Conservation (phyloP, 2,888 invertebrate genomes). For the Heliconius erato region DNA sequence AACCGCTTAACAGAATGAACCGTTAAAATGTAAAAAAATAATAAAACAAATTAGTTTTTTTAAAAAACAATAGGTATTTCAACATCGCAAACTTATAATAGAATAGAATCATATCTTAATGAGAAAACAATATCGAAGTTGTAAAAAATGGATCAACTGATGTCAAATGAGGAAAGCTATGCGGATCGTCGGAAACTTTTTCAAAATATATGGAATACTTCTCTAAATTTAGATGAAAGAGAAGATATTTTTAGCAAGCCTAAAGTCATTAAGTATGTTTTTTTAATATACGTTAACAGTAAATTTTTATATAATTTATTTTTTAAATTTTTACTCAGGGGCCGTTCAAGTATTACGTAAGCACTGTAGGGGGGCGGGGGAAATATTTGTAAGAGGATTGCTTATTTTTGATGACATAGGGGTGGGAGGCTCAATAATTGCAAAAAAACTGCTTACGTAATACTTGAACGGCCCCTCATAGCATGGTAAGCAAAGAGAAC, state of each 20-base stretch:
- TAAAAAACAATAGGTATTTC: not conserved
- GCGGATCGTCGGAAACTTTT: constrained; percentile 72
- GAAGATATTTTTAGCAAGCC: constrained; percentile 68
- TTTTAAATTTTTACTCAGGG: too few relatives aligned
- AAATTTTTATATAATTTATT: not conserved
- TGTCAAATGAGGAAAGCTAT: constrained; percentile 72
- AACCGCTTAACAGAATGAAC: not conserved
- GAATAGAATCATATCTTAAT: not conserved
- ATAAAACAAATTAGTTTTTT: not conserved
- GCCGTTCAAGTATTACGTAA: too few relatives aligned
- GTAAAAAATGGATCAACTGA: constrained; percentile 45
- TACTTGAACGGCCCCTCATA: too few relatives aligned
- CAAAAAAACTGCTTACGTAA: too few relatives aligned
- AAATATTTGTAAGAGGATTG: too few relatives aligned
- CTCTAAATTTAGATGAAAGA: constrained; percentile 65
- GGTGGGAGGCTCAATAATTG: too few relatives aligned
- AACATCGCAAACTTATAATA: not conserved
- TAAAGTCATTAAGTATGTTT: constrained; percentile 76
- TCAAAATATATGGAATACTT: constrained; percentile 75
- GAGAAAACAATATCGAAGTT: not conserved
- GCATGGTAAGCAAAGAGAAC: too few relatives aligned
- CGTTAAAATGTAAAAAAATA: not conserved
- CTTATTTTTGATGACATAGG: too few relatives aligned
- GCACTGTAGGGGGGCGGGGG: too few relatives aligned
- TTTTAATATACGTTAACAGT: not conserved